Base-by-base conservation (phyloP, 2,888 invertebrate genomes). In the Macrophya annulata region DNA sequence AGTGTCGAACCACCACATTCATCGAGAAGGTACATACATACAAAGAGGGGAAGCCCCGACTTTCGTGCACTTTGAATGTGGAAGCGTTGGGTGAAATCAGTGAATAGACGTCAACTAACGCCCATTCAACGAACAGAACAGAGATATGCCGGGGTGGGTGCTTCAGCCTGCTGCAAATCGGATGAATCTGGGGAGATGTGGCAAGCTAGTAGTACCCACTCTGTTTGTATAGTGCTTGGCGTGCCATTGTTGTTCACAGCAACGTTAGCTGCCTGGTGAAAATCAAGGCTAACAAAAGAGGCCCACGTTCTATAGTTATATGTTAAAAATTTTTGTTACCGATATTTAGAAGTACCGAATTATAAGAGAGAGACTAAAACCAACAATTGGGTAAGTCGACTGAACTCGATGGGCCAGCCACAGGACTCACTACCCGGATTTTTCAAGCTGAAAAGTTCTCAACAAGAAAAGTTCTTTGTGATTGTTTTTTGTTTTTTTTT, bases 101-200 rank as follows among this genome's bases (percentile, higher is more conserved):
- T 81, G 79, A 81, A 81, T 81, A 62, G 79, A 62, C 79, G 59
- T 59, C 59, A 81, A 62, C 79, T 40, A 81, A 81, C 59, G 62
- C 59, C 79, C 55, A 59, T 81, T 81, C 79, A 62, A 37, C 79
- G 37, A 62, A 81, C 79, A 59, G 59, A 81, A 77, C 77, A 77
- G 77, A 77, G 77, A 77, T 77, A 77, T 77, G 77, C 77, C 77
- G 10, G 45, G 72, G 72, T 21, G 45, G 15, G 51, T 51, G 31
- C 77, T 77, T 48, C 77, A 77, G 31, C 51, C 31, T 31, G 51
- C 55, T 77, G 77, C 77, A 77, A 77, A 81, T 81, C 79, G 79
- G 59, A 59, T 21, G 59, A 81, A 59, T 81, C 62, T 81, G 37
- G 40, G 59, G 21, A 81, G 62, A 59, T 81, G 40, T 81, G 79